Evolutionary conservation across 2,888 invertebrate species (phyloP).

Genomic region (Rhodophaea formosa): DNA sequence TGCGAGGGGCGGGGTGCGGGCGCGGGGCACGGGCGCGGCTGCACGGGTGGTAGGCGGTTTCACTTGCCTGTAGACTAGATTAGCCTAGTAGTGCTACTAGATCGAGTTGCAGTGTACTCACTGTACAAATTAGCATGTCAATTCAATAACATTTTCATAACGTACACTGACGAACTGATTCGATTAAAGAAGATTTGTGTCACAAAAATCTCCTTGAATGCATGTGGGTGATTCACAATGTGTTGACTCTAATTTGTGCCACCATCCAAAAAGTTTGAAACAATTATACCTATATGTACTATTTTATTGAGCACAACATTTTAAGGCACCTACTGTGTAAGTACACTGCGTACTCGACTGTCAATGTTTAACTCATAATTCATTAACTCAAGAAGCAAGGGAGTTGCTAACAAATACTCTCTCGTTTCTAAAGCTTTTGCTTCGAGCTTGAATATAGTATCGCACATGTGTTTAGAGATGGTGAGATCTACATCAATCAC

Average conservation of each 20-base stretch:
- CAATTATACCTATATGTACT: neutral
- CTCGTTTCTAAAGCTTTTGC: conserved; percentile 12
- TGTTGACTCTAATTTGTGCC: neutral
- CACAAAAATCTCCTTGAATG: neutral
- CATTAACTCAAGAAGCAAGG: conserved; percentile 11
- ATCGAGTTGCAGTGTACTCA: conserved; percentile 10
- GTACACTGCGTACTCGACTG: conserved; percentile 8
- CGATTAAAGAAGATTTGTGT: no score
- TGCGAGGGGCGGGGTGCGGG: conserved; percentile 39
- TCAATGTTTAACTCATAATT: conserved; percentile 14
- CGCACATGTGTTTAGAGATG: conserved; percentile 2
- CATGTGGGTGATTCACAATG: neutral
- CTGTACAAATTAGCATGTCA: neutral
- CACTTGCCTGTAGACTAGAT: conserved; percentile 12
- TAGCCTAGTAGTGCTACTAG: neutral
- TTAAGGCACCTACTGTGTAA: neutral
- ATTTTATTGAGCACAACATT: no score
- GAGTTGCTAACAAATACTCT: neutral
- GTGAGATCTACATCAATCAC: neutral
- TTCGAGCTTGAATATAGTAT: conserved; percentile 15
- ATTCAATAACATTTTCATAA: neutral
- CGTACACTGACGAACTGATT: neutral
- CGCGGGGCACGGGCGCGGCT: conserved; percentile 25
- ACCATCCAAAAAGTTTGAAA: neutral
- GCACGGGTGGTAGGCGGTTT: conserved; percentile 22